A percentile compares a stretch with the other conserved stretches of the same genome.
phyloP scores from a whole-genome alignment of 2,888 invertebrate genomes.

The Vandiemenella viatica region DNA sequence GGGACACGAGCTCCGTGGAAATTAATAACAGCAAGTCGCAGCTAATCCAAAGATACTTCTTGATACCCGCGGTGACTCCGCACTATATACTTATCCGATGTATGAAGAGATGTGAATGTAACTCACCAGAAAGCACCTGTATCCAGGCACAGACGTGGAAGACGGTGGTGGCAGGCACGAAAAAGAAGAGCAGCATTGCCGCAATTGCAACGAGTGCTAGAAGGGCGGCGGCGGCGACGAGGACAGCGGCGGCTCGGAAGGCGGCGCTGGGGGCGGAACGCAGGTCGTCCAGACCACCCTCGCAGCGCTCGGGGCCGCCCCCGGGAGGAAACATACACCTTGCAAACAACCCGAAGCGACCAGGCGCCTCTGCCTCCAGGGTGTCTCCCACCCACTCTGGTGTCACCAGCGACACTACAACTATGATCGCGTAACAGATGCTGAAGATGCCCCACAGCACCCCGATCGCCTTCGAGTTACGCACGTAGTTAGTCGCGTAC shows the following conservation, averaged over 20 bases:
- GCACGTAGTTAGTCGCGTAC: constrained; percentile 78
- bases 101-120: too few species aligned
- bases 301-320: constrained; percentile 49
- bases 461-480: constrained; percentile 87
- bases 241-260: constrained; percentile 73
- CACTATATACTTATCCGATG: too few species aligned
- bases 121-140: constrained; percentile 86
- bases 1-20: too few species aligned
- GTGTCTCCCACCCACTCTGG: constrained; percentile 80
- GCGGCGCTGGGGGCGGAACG: constrained; percentile 65
- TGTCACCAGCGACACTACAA: constrained; percentile 86
- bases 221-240: constrained; percentile 72
- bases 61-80: too few species aligned
- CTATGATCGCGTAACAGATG: constrained; percentile 91
- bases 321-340: constrained; percentile 45
- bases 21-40: too few species aligned
- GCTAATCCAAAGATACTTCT: too few species aligned
- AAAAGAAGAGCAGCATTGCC: constrained; percentile 82
- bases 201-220: constrained; percentile 75
- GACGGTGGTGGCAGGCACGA: constrained; percentile 80
- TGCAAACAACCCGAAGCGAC: constrained; percentile 86
- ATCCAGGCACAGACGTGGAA: constrained; percentile 90
- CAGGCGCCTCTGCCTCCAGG: constrained; percentile 68
- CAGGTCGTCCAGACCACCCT: constrained; percentile 70
- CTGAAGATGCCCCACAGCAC: constrained; percentile 97